Percentiles rank a stretch among this genome's conserved stretches.
These are phyloP conservation scores for Lathronympha strigana DNA, from an alignment of 2,888 invertebrate genomes.

Conservation along the genomic window DNA sequence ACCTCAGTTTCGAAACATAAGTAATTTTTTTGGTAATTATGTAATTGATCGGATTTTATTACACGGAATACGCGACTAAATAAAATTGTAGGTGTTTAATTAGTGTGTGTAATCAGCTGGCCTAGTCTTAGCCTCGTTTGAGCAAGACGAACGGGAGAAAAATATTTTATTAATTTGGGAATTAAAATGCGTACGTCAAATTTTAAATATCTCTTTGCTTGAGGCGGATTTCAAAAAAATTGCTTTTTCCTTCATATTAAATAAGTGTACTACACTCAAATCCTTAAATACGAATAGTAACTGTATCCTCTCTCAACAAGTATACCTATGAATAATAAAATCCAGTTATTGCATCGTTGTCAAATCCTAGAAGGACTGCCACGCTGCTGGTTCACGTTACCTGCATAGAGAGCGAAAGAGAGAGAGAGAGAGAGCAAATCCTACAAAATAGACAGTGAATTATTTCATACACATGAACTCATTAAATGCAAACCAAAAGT, in stretches of 20 bases:
- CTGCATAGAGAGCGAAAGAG: too few species aligned
- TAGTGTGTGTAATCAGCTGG: too few species aligned
- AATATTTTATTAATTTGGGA: too few species aligned
- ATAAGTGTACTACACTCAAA: background rate
- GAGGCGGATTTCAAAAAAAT: too few species aligned
- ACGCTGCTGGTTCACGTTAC: background rate
- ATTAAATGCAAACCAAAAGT: conserved; percentile 41
- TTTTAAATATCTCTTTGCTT: background rate
- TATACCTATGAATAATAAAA: background rate
- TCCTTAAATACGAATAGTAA: background rate
- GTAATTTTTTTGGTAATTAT: conserved; percentile 32
- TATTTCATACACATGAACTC: conserved; percentile 37
- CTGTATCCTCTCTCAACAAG: background rate
- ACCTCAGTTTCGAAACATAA: conserved; percentile 48
- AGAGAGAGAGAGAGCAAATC: conserved; percentile 10
- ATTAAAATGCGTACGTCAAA: too few species aligned
- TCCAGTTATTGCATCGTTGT: background rate
- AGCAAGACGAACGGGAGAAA: too few species aligned
- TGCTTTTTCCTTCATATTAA: too few species aligned
- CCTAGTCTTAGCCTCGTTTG: too few species aligned
- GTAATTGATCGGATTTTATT: conserved; percentile 28
- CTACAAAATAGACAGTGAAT: conserved; percentile 25
- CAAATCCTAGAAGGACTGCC: background rate
- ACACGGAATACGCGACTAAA: background rate
- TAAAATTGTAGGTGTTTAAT: background rate